Base-by-base conservation (phyloP, 2,888 invertebrate species). In the Chaetoderma sp. region DNA sequence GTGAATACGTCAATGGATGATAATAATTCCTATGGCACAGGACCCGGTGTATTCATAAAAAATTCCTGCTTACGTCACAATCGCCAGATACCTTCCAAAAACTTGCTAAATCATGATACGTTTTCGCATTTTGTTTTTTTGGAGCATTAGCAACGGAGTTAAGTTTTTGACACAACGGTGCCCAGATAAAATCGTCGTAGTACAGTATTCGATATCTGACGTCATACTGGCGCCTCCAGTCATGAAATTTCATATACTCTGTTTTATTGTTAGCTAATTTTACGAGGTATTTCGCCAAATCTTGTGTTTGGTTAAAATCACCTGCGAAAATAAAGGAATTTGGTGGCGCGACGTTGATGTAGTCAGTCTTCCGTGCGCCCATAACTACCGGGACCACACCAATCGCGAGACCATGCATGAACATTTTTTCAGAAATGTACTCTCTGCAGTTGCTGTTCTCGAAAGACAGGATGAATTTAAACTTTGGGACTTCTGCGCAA, bases 191-290 rank as follows among this genome's bases (percentile, higher is more conserved):
- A 16, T 21, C 2, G 28, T 30, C 10, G 1, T 18, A 16, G 32
- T 18, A 52, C 28, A 32, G 52, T 30, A 52, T 28, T 16, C 52
- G 13, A 28, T 52, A 52, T 18, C n/a, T n/a, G 27, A 21, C 21
- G 8, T 30, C 52, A 52, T 52, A 52, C 16, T 3, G 8, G n/a
- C 32, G 28, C 18, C 52, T 16, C 52, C 52, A 52, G 4, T 25
- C 52, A 33, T 52, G 52, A 21, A 18, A 52, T 30, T 52, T 32
- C 52, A 52, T 52, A 52, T 52, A 52, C 16, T 16, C 52, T 52
- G 28, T 30, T 8, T 13, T 52, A 27, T 52, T 52, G 13, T 52
- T 30, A 10, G 52, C 28, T 30, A 52, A 21, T 4, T 25, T 32
- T 25, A 4, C 1, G 13, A 52, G 3, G 32, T 52, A 52, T 2